These are phyloP conservation scores for Umimayanthus kanabou DNA, from an alignment of 92 coral and sea anemone genomes.

Conservation along the genomic window DNA sequence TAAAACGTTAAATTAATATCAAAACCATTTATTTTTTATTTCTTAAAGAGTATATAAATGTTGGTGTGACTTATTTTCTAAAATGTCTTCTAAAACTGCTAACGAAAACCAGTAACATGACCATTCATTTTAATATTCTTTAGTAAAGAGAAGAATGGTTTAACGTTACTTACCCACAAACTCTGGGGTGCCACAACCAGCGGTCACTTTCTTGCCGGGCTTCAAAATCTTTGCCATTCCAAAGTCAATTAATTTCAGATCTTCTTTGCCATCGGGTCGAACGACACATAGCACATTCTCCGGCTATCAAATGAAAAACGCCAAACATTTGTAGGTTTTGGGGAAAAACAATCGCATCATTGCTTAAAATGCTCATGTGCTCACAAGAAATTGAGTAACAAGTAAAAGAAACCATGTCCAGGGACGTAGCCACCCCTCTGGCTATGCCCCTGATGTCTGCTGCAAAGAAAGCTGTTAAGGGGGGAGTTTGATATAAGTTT, in stretches of 20 bases:
- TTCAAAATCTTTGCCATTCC: constrained; percentile 95
- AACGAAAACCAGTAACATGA: neutral
- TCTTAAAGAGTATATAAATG: neutral
- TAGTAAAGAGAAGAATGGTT: neutral
- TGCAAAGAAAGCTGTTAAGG: too few species aligned
- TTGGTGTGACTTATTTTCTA: neutral
- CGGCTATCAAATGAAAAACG: constrained; percentile 60
- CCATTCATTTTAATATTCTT: neutral
- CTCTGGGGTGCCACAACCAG: constrained; percentile 99
- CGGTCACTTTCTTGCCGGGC: constrained; percentile 79
- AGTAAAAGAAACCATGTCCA: too few species aligned
- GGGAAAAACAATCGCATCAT: neutral
- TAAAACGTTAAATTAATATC: too few species aligned
- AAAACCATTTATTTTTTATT: too few species aligned
- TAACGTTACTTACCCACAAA: constrained; percentile 81
- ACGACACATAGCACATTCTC: constrained; percentile 97
- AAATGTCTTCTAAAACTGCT: neutral
- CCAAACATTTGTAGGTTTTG: neutral
- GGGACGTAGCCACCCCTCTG: too few species aligned
- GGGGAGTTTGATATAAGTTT: too few species aligned
- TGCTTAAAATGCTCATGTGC: too few species aligned
- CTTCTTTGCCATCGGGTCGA: constrained; percentile 92
- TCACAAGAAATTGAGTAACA: too few species aligned
- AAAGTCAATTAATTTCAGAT: constrained; percentile 93
- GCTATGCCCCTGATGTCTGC: too few species aligned